Evolutionary conservation across 23 tunicate genomes (phyloP).

Genomic region (Halocynthia roretzi): DNA sequence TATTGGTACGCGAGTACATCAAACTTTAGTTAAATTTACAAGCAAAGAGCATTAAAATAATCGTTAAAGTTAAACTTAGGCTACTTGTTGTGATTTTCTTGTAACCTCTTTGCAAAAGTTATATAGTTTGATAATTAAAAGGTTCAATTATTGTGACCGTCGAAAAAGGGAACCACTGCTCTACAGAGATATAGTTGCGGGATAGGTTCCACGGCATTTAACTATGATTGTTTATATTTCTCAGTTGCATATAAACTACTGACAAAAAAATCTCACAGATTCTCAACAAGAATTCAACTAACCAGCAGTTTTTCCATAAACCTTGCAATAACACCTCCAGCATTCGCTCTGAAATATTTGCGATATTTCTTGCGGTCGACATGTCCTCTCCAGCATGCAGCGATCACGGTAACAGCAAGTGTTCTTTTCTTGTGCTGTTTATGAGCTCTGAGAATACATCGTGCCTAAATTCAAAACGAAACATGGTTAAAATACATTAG

Average conservation of each 20-base stretch:
- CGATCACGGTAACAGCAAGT: constrained; percentile 70
- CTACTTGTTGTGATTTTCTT: no score
- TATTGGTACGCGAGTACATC: background rate
- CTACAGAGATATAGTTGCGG: no score
- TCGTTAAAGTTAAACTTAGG: no score
- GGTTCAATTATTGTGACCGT: no score
- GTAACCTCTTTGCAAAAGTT: no score
- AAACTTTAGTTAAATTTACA: background rate
- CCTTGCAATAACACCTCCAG: constrained; percentile 73
- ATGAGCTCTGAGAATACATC: constrained; percentile 47
- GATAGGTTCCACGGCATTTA: no score
- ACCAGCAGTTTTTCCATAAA: constrained; percentile 85
- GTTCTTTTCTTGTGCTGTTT: constrained; percentile 66
- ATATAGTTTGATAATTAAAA: no score
- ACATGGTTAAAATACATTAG: background rate
- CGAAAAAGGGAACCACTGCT: no score
- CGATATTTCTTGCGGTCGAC: constrained; percentile 56
- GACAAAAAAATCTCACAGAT: no score
- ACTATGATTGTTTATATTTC: no score
- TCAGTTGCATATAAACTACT: no score
- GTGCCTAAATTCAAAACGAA: constrained; percentile 34
- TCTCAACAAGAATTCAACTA: background rate
- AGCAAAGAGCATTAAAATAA: no score
- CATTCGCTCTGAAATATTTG: constrained; percentile 85
- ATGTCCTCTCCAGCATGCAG: constrained; percentile 82